Conservation (phyloP, 2,113 vertebrate genomes). For the Psephotus haematonotus region DNA sequence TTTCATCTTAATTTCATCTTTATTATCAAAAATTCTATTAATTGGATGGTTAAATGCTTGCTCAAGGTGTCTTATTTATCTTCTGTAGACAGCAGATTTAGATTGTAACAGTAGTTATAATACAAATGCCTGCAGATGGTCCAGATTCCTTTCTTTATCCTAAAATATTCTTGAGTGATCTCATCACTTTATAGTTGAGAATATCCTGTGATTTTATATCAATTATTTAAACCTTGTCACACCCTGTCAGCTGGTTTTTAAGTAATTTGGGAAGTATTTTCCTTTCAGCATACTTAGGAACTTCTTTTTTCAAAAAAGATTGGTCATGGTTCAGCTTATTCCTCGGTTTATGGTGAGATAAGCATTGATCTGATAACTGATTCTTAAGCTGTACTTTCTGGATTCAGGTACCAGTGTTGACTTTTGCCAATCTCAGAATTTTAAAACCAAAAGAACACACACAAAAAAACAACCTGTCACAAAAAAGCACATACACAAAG, state of each 20-base stretch:
- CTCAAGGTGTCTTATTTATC: neutral
- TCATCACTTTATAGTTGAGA: neutral
- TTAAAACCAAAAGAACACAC: neutral
- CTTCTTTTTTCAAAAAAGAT: neutral
- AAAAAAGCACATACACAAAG: neutral
- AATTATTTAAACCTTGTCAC: neutral
- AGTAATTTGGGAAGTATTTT: neutral
- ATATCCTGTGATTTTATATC: neutral
- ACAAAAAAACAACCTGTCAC: too few species aligned
- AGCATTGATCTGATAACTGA: neutral
- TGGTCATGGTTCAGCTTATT: neutral
- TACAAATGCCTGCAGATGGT: neutral
- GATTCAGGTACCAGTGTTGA: neutral
- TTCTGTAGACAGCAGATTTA: neutral
- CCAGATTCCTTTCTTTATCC: neutral
- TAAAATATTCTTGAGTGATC: neutral
- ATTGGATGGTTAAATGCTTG: neutral
- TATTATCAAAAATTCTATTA: constrained; percentile 19
- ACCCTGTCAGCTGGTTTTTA: neutral
- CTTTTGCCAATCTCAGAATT: neutral
- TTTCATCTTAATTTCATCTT: constrained; percentile 14
- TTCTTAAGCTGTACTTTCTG: neutral
- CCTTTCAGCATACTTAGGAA: neutral
- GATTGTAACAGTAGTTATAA: neutral
- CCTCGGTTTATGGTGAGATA: neutral